Base-by-base conservation (phyloP, 2,113 vertebrate genomes). In the Pitta sordida region DNA sequence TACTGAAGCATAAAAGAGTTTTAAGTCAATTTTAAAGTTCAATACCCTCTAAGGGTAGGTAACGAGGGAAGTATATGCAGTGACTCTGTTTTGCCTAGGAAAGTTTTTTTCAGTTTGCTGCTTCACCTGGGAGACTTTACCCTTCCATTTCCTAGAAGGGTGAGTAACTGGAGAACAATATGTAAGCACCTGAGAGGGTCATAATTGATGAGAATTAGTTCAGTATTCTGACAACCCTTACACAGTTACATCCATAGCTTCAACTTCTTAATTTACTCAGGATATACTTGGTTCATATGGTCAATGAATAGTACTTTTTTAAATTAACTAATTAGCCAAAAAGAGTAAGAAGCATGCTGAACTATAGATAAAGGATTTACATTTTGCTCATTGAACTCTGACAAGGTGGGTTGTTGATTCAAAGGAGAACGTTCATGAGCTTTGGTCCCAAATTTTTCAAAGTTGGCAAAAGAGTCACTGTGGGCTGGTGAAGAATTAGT, bases 21-120 rank as follows among this genome's bases (percentile, higher is more conserved):
- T 92, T 86, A 83, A 95, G 91, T 88, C 77, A 69, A 84, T 89
- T 88, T 79, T 55, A 55, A 73, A 93, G 52, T 90, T 60, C 85
- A 71, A 77, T 94, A 86, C 13, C 27, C 48, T 90, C 76, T 21
- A 83, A 87, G 58, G 62, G 44, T 73, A 24, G 23, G 55, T 70
- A 88, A 78, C 52, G 39, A 96, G 34, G 29, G 74, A 91, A 90
- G 48, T 67, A 21, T 41, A 85, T 51, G 24, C 43, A 82, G 27
- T 73, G 60, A 48, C 15, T n/a, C n/a, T 84, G n/a, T 63, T 82
- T 93, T 83, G 21, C 46, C 32, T 69, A 59, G 63, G 63, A 91
- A 84, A 84, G 68, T 67, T 94, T 76, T 81, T 15, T 12, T 56
- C n/a, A n/a, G 44, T 64, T 91, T 71, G 9, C 41, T 64, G 39